Conservation (phyloP, 2,888 invertebrate genomes). For the Timema podura region DNA sequence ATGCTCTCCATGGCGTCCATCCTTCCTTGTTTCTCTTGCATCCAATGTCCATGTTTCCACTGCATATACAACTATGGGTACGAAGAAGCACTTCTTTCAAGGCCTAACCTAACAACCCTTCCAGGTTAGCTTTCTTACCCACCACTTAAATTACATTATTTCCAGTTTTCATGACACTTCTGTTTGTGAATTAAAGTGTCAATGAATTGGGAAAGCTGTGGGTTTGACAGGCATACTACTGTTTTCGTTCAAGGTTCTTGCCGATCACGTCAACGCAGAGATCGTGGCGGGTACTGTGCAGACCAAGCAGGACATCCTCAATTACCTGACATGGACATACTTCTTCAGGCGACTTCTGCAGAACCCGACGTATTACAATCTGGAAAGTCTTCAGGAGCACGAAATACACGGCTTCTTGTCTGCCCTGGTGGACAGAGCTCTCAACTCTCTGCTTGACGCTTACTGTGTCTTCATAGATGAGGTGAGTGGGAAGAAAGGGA, state of each 20-base stretch:
- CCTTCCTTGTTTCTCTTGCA: no score
- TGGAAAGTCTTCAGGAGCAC: slow-evolving; percentile 66
- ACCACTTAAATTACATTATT: no score
- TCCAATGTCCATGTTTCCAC: no score
- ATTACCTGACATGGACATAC: slow-evolving; percentile 98
- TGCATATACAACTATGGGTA: no score
- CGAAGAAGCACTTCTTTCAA: no score
- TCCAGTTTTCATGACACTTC: no score
- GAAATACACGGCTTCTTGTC: slow-evolving; percentile 74
- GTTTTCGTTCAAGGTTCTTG: slow-evolving; percentile 47
- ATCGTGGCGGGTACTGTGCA: slow-evolving; percentile 93
- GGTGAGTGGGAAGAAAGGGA: slow-evolving; percentile 45
- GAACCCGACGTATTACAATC: slow-evolving; percentile 83
- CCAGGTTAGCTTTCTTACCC: no score
- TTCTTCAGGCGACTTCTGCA: slow-evolving; percentile 75
- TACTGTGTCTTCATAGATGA: slow-evolving; percentile 77
- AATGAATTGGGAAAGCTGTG: no score
- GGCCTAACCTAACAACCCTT: no score
- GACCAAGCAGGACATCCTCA: slow-evolving; percentile 86
- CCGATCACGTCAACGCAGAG: slow-evolving; percentile 98
- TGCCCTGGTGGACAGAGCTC: slow-evolving; percentile 70
- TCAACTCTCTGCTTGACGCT: slow-evolving; percentile 67
- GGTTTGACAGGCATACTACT: no score
- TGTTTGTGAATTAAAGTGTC: no score
- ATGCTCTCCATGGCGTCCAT: no score